phyloP scores from a whole-genome alignment of 2,113 vertebrate genomes.

The Sylvietta virens region DNA sequence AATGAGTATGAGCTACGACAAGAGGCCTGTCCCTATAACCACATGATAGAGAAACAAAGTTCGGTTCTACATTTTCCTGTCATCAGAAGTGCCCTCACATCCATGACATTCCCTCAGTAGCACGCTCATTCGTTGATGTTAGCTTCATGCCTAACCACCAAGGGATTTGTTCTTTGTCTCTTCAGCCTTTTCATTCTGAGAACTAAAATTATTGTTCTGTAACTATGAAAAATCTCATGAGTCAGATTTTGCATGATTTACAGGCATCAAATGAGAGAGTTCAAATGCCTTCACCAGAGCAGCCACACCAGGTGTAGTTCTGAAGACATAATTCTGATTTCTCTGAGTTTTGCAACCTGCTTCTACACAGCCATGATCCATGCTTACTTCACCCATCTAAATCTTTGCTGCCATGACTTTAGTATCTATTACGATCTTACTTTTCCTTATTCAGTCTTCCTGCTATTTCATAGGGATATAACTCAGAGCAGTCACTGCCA shows the following conservation, averaged over 20 bases:
- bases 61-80: background rate
- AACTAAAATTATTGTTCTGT: background rate
- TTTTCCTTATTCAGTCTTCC: background rate
- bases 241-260: background rate
- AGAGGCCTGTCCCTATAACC: background rate
- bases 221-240: background rate
- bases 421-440: background rate
- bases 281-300: background rate
- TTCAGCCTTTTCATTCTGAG: background rate
- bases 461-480: background rate
- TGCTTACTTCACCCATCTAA: background rate
- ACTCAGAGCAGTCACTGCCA: background rate
- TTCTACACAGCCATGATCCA: background rate
- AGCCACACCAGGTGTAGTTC: background rate
- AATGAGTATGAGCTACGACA: background rate
- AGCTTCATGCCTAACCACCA: background rate
- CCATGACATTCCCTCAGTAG: background rate
- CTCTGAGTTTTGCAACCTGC: background rate
- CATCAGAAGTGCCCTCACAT: background rate
- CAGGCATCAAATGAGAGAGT: background rate
- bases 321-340: background rate
- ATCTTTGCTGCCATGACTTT: background rate
- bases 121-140: accelerated
- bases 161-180: background rate
- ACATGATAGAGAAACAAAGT: background rate